Base-by-base conservation (phyloP, 2,113 vertebrate genomes). In the Sorex fumeus region DNA sequence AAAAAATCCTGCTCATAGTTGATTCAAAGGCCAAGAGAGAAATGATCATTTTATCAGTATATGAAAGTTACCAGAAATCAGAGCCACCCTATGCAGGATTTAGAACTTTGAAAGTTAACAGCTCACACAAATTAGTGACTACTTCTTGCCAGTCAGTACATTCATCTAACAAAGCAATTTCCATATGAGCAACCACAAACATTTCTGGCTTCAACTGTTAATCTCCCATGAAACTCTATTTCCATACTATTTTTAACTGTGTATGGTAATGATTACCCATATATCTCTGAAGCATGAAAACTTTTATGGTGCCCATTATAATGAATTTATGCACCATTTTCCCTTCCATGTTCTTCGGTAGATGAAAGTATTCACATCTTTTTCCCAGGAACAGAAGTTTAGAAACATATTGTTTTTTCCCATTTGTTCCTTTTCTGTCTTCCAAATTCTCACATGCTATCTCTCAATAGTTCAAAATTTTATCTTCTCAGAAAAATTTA, bases 221-320 rank as follows among this genome's bases (percentile, higher is more conserved):
- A 45, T 96, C 93, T 97, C 87, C 93, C 85, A 95, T 84, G 93
- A 96, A 97, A 94, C 96, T 93, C 50, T 69, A 91, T 50, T 94
- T 85, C 76, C 81, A 92, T 77, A 85, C 70, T 83, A 94, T 97
- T 79, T 90, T 93, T 92, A 93, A 64, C 67, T 84, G 64, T 90
- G 86, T 87, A 94, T 90, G 93, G 94, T 69, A 95, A 93, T 83
- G 93, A 92, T 94, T 96, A 94, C 0, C 94, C 70, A 28, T 95
- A 97, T 96, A 95, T 93, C 93, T 95, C 91, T 94, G 76, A 96
- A 84, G 80, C 91, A 93, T 93, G 78, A 91, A 89, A 93, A 92
- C 32, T 78, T 69, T 57, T 45, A 74, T 21, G 79, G 43, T 75
- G 72, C 36, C 77, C 21, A 67, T 87, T 85, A 40, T 34, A 82